Conservation (phyloP, 2,113 vertebrate genomes). For the Irena cyanogastra region DNA sequence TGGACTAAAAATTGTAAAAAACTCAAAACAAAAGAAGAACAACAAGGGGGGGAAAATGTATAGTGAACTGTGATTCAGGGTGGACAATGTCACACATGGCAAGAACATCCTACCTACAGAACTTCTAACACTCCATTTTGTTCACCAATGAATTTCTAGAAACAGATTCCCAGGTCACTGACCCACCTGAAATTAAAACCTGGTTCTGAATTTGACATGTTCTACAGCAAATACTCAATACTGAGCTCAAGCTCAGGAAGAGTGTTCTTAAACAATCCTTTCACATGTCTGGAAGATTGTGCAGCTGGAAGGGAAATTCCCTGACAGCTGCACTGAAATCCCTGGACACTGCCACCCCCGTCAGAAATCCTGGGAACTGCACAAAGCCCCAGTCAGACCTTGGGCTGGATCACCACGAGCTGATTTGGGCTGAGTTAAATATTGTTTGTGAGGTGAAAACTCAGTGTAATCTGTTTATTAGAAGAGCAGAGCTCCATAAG, state of each 20-base stretch:
- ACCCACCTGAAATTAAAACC: background rate
- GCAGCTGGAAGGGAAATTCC: background rate
- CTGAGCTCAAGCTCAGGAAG: background rate
- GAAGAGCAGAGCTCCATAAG: background rate
- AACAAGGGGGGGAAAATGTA: rapidly evolving
- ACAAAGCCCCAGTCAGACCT: background rate
- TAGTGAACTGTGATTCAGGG: background rate
- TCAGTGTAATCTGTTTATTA: background rate
- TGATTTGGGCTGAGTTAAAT: background rate
- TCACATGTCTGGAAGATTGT: background rate
- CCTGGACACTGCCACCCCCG: background rate
- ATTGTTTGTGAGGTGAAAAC: background rate
- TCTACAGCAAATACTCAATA: background rate
- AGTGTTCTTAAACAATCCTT: background rate
- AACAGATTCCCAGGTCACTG: background rate
- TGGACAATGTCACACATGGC: background rate
- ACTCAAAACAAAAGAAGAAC: rapidly evolving
- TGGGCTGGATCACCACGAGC: background rate
- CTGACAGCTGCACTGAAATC: rapidly evolving
- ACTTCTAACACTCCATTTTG: background rate
- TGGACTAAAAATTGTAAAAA: background rate
- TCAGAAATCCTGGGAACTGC: background rate
- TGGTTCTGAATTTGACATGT: background rate
- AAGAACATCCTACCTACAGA: background rate
- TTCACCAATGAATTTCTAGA: background rate